Conservation (phyloP, 1,140 invertebrate genomes). For the Polyergus mexicanus region DNA sequence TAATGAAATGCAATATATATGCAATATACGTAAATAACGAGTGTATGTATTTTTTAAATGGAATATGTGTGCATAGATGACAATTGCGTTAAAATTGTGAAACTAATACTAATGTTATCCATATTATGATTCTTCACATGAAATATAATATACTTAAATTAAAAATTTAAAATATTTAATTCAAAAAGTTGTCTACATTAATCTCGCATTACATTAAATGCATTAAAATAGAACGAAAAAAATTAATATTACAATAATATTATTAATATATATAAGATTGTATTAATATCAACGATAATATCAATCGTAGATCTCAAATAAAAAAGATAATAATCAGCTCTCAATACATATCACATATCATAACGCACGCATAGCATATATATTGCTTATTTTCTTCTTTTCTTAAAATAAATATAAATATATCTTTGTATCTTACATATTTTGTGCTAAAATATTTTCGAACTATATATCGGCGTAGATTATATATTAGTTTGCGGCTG, state of each 20-base stretch:
- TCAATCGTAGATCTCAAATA: constrained; percentile 9
- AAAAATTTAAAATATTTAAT: constrained; percentile 18
- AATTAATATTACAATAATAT: constrained; percentile 35
- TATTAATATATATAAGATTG: constrained; percentile 34
- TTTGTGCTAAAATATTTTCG: constrained; percentile 39
- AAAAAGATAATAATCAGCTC: constrained; percentile 20
- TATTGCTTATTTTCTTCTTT: background rate
- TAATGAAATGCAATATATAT: background rate
- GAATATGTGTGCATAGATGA: background rate
- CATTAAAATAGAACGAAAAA: background rate
- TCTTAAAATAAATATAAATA: constrained; percentile 17
- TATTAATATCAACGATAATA: constrained; percentile 22
- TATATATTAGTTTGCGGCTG: constrained; percentile 24
- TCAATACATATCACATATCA: constrained; percentile 32
- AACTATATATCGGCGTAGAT: constrained; percentile 8
- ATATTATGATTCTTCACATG: too few species aligned
- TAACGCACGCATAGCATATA: background rate
- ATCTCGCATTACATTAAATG: constrained; percentile 6
- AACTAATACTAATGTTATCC: background rate
- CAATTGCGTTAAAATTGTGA: background rate
- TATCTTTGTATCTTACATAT: constrained; percentile 1
- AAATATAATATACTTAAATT: background rate
- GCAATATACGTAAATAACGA: background rate
- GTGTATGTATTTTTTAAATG: background rate
- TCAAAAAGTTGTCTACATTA: constrained; percentile 21